A percentile compares a stretch with the other conserved stretches of the same genome.
Evolutionary conservation across 2,113 vertebrate species (phyloP).

Genomic region (Noctilio leporinus): DNA sequence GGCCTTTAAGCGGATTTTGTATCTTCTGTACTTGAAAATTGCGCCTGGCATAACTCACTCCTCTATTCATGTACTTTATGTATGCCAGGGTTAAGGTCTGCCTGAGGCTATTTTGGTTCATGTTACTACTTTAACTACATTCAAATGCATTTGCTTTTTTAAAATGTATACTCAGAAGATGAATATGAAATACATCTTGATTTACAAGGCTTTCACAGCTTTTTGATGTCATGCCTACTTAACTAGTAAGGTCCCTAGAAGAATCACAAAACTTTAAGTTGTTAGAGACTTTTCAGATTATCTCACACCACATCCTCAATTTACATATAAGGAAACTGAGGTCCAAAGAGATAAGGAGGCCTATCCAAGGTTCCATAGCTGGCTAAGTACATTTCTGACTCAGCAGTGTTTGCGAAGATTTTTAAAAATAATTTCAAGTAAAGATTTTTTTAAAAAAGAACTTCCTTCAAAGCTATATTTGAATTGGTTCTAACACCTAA

Average conservation of each 20-base stretch:
- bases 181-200: neutral
- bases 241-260: neutral
- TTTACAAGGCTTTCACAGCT: slow-evolving; percentile 5
- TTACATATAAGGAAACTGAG: neutral
- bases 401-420: neutral
- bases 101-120: slow-evolving; percentile 56
- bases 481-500: slow-evolving; percentile 13
- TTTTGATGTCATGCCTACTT: slow-evolving; percentile 17
- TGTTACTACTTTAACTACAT: slow-evolving; percentile 59
- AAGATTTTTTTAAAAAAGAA: neutral
- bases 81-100: slow-evolving; percentile 40
- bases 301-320: slow-evolving; percentile 20
- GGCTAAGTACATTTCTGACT: neutral
- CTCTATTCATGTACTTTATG: slow-evolving; percentile 45
- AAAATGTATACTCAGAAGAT: neutral
- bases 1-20: slow-evolving; percentile 74
- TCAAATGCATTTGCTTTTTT: slow-evolving; percentile 45
- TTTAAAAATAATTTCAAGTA: slow-evolving; percentile 6
- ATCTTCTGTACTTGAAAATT: slow-evolving; percentile 63
- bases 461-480: neutral
- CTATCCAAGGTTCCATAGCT: neutral
- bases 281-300: neutral
- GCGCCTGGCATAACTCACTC: slow-evolving; percentile 40
- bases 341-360: neutral
- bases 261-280: slow-evolving; percentile 22